Conservation (phyloP, 2,113 vertebrate genomes). For the Ploceus nigricollis region DNA sequence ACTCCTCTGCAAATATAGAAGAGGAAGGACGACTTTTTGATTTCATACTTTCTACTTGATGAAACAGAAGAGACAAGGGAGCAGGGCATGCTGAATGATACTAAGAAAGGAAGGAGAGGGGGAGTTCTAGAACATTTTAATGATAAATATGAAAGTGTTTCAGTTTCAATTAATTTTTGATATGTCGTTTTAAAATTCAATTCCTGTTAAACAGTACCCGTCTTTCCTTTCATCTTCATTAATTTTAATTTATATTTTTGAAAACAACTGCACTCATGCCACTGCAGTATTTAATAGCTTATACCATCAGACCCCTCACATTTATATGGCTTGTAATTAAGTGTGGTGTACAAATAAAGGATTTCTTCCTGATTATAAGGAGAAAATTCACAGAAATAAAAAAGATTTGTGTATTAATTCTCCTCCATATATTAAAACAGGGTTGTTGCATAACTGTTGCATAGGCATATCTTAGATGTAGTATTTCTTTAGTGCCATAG, state of each 20-base stretch:
- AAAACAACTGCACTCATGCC: background rate
- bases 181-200: background rate
- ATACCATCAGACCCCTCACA: background rate
- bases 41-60: background rate
- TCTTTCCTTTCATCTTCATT: background rate
- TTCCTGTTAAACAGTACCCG: background rate
- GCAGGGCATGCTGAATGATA: background rate
- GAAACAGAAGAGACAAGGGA: background rate
- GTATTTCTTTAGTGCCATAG: background rate
- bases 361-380: background rate
- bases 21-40: background rate
- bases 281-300: background rate
- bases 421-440: background rate
- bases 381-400: background rate
- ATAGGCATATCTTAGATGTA: background rate
- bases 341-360: background rate
- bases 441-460: background rate
- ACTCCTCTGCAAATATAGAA: background rate
- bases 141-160: background rate
- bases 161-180: conserved; percentile 34
- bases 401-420: background rate
- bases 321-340: conserved; percentile 16
- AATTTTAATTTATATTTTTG: background rate
- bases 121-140: background rate
- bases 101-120: background rate